These are phyloP conservation scores for Acanthornis magna DNA, from an alignment of 2,797 vertebrate genomes.

Conservation along the genomic window DNA sequence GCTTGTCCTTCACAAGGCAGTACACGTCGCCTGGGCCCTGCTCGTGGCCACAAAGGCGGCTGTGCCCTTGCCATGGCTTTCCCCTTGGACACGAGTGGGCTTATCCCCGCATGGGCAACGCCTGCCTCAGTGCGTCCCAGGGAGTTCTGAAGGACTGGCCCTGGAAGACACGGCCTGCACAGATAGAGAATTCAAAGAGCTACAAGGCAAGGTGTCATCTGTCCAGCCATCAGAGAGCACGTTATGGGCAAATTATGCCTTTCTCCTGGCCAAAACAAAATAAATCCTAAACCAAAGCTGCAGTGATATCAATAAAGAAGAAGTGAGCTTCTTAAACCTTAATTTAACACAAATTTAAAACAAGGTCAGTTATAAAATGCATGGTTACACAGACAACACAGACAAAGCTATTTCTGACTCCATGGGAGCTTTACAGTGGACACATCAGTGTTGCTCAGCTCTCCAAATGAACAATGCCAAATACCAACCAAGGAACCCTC, in stretches of 20 bases:
- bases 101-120: accelerated
- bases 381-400: background rate
- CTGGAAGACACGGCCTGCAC: accelerated
- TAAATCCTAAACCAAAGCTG: background rate
- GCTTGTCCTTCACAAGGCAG: background rate
- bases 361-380: background rate
- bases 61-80: background rate
- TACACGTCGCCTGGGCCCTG: accelerated
- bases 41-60: accelerated
- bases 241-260: background rate
- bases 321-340: background rate
- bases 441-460: background rate
- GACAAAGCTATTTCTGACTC: background rate
- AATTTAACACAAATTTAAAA: background rate
- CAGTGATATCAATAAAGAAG: background rate
- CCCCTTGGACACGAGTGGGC: accelerated
- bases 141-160: background rate
- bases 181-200: background rate
- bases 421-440: background rate
- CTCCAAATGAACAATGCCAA: background rate
- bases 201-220: background rate
- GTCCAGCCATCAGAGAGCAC: background rate
- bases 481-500: background rate
- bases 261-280: background rate
- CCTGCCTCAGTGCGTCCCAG: background rate